Conservation (phyloP, 2,888 invertebrate species). For the Tenthredo scrophulariae region DNA sequence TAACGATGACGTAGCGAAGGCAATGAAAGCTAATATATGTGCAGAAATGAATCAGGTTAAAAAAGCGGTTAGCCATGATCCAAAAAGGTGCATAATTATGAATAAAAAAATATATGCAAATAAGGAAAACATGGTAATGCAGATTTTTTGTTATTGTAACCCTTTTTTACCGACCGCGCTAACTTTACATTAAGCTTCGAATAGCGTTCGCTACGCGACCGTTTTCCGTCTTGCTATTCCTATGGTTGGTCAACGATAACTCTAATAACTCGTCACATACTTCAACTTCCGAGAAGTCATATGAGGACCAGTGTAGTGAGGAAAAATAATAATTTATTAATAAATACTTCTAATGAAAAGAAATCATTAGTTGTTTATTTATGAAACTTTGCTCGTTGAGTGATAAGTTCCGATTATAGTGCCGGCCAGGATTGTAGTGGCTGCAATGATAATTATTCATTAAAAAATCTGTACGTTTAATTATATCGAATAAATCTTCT, state of each 20-base stretch:
- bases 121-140: not conserved
- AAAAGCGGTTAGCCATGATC: slow-evolving; percentile 18
- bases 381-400: not conserved
- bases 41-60: not conserved
- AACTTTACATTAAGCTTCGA: not conserved
- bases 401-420: not conserved
- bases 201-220: not conserved
- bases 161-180: not conserved
- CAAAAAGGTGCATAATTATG: not conserved
- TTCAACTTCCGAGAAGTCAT: slow-evolving; percentile 15
- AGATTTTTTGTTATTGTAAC: not conserved
- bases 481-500: slow-evolving; percentile 1
- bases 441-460: not conserved
- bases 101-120: slow-evolving; percentile 3
- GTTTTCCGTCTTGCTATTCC: not conserved
- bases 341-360: not conserved
- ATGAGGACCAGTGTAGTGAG: not conserved
- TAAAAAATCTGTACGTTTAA: not conserved
- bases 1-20: not conserved
- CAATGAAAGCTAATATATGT: not conserved
- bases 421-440: not conserved
- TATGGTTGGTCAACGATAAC: not conserved
- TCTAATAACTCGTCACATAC: not conserved
- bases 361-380: not conserved
- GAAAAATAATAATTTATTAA: not conserved